Evolutionary conservation across 2,888 invertebrate genomes (phyloP).

Genomic region (Sarcophaga subvicina): DNA sequence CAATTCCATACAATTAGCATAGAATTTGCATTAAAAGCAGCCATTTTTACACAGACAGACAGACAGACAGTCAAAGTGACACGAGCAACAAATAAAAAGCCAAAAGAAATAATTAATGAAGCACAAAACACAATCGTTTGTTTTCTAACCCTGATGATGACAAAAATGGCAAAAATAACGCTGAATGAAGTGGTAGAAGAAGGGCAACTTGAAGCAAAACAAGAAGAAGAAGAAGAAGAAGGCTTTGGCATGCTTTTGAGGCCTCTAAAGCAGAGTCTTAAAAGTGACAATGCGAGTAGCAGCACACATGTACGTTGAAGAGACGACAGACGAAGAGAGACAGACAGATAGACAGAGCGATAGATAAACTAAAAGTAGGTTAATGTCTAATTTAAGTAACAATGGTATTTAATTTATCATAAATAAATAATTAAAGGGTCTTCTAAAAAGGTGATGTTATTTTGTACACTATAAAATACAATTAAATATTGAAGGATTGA

Average conservation of each 20-base stretch:
- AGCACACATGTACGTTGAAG: neutral
- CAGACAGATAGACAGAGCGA: conserved; percentile 26
- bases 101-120: too few species aligned
- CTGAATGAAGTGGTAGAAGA: too few species aligned
- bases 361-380: conserved; percentile 55
- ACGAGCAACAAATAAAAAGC: too few species aligned
- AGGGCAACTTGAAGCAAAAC: too few species aligned
- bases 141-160: too few species aligned
- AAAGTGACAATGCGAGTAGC: too few species aligned
- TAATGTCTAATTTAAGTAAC: conserved; percentile 68
- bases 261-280: too few species aligned
- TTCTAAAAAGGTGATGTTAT: neutral
- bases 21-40: conserved; percentile 76
- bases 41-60: conserved; percentile 58
- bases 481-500: too few species aligned
- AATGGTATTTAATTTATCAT: conserved; percentile 50
- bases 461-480: neutral
- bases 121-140: too few species aligned
- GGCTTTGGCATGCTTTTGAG: too few species aligned
- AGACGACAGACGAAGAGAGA: neutral
- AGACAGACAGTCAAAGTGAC: neutral
- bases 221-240: too few species aligned
- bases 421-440: conserved; percentile 33
- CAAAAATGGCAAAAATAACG: too few species aligned
- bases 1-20: conserved; percentile 75